These are phyloP conservation scores for Hirtodrosophila cameraria DNA, from an alignment of 2,888 invertebrate species.

Conservation along the genomic window DNA sequence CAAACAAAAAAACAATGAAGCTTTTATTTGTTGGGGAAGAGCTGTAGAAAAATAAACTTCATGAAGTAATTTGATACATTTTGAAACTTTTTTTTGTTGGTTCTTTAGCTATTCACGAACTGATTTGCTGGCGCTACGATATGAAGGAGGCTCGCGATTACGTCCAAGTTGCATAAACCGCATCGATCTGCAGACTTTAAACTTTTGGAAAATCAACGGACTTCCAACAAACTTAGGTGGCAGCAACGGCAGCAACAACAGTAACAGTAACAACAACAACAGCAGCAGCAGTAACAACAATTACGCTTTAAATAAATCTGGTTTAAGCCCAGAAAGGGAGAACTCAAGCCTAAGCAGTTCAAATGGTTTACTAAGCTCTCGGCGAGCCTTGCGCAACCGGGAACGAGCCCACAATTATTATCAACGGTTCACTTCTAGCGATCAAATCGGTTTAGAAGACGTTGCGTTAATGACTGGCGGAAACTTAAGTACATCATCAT, in stretches of 20 bases:
- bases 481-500: constrained; percentile 10
- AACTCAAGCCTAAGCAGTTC: constrained; percentile 29
- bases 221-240: constrained; percentile 12
- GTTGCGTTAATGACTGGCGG: constrained; percentile 1
- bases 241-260: constrained; percentile 4
- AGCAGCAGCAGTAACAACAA: constrained; percentile 10
- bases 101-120: constrained; percentile 87
- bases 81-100: background rate
- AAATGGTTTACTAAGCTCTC: constrained; percentile 55
- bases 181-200: constrained; percentile 74
- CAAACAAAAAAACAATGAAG: too few species aligned
- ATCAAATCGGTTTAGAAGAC: constrained; percentile 29
- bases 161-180: constrained; percentile 89
- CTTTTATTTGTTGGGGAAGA: too few species aligned
- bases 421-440: constrained; percentile 58
- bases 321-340: constrained; percentile 53
- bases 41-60: too few species aligned
- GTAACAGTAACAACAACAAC: constrained; percentile 12
- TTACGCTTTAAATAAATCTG: constrained; percentile 29
- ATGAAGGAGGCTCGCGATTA: constrained; percentile 88
- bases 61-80: too few species aligned
- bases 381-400: constrained; percentile 55
- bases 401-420: constrained; percentile 64
- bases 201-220: constrained; percentile 85
- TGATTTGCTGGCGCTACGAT: constrained; percentile 89